Evolutionary conservation across 2,797 vertebrate genomes (phyloP).

Genomic region (Coilia nasus): DNA sequence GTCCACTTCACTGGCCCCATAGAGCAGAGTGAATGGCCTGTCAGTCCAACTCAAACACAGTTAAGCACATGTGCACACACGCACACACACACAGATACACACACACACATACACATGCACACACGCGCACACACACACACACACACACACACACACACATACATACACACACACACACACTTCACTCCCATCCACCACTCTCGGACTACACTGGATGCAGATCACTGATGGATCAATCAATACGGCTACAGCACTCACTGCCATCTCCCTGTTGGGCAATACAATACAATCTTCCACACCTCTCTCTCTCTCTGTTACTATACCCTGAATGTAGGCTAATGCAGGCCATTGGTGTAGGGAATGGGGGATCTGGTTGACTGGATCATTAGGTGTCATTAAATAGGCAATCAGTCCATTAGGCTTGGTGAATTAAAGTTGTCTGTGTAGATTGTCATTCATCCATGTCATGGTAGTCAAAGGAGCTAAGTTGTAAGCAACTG

Average conservation of each 20-base stretch:
- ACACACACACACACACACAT: no score
- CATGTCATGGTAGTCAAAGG: no score
- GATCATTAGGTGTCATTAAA: neutral
- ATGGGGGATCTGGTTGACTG: neutral
- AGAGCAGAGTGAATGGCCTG: neutral
- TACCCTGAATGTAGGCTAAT: neutral
- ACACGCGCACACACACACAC: no score
- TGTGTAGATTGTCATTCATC: no score
- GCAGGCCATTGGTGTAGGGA: neutral
- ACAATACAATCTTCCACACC: neutral
- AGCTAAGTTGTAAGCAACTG: no score
- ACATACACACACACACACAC: no score
- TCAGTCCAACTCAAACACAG: neutral
- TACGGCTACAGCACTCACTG: neutral
- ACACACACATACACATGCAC: no score
- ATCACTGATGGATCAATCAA: neutral
- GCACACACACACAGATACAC: no score
- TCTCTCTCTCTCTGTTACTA: neutral
- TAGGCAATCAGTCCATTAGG: neutral
- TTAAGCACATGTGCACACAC: no score
- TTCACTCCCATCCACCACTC: no score
- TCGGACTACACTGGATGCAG: neutral
- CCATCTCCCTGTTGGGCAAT: conserved; percentile 1
- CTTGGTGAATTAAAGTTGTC: neutral
- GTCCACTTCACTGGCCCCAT: neutral